phyloP scores from a whole-genome alignment of 2,888 invertebrate genomes.

The Metalampra italica region DNA sequence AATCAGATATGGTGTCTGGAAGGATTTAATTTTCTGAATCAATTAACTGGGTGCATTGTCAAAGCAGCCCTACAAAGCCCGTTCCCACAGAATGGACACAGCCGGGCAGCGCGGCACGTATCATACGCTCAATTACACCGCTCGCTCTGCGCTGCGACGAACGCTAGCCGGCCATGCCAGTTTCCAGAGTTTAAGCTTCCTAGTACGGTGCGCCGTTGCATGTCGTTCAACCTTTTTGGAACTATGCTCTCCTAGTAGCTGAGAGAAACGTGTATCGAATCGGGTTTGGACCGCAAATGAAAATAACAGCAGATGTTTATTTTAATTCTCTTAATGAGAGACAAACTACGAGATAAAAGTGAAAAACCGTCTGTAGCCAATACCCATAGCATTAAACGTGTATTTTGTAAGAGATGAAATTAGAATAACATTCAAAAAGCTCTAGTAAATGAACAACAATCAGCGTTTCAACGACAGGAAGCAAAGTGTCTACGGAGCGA shows the following conservation, averaged over 20 bases:
- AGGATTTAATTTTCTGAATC: not conserved
- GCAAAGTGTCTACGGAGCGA: conserved; percentile 21
- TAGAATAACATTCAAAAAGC: not conserved
- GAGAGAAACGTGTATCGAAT: conserved; percentile 18
- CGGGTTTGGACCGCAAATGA: no score
- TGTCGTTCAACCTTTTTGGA: conserved; percentile 22
- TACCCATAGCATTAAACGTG: no score
- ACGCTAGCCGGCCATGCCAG: conserved; percentile 16
- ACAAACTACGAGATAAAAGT: not conserved
- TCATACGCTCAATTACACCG: conserved; percentile 69
- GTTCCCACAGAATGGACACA: conserved; percentile 53
- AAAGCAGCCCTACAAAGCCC: conserved; percentile 45
- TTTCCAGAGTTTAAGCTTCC: conserved; percentile 16
- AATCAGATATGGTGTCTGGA: not conserved
- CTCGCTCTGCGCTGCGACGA: conserved; percentile 34
- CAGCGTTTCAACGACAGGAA: conserved; percentile 16
- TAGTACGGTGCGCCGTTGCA: conserved; percentile 22
- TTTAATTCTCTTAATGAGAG: not conserved
- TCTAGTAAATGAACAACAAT: not conserved
- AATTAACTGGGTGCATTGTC: conserved; percentile 2
- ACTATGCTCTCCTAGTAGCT: conserved; percentile 17
- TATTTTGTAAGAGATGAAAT: not conserved
- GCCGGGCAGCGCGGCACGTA: conserved; percentile 52
- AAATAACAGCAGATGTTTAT: conserved; percentile 17
- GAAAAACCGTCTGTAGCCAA: not conserved